Percentiles rank a stretch among this genome's conserved stretches.
Conservation (phyloP, 2,113 vertebrate genomes). For the Ciconia maguari region DNA sequence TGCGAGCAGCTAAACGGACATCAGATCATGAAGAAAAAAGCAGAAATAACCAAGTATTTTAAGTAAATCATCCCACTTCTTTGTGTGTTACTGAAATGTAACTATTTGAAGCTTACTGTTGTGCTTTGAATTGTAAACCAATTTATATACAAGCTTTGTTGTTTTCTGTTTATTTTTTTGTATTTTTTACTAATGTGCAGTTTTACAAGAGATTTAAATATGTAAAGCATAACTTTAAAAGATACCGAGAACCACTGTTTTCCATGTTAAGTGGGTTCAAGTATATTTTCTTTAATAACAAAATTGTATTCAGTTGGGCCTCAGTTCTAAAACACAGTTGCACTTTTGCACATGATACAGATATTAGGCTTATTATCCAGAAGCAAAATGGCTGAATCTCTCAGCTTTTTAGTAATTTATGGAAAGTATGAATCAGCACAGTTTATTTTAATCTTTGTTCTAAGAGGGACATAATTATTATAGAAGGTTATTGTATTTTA, state of each 20-base stretch:
- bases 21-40: neutral
- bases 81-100: conserved; percentile 14
- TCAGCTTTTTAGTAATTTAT: conserved; percentile 29
- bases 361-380: neutral
- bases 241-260: neutral
- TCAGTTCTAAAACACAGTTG: conserved; percentile 42
- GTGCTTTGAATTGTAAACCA: conserved; percentile 67
- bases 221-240: neutral
- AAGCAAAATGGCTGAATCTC: conserved; percentile 32
- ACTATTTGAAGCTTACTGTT: conserved; percentile 45
- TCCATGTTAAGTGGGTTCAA: neutral
- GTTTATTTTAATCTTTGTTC: conserved; percentile 39
- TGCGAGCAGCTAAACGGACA: conserved; percentile 78
- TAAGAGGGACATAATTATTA: neutral
- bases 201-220: neutral
- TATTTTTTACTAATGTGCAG: neutral
- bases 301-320: neutral
- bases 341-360: conserved; percentile 32
- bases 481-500: conserved; percentile 37
- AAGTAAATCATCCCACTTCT: conserved; percentile 26
- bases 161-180: conserved; percentile 22
- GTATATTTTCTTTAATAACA: neutral
- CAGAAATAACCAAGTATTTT: conserved; percentile 27
- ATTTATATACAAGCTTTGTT: conserved; percentile 52
- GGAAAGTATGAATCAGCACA: conserved; percentile 3